Percentiles rank a stretch among this genome's conserved stretches.
Evolutionary conservation across 2,113 vertebrate species (phyloP).

Genomic region (Crocuta crocuta): DNA sequence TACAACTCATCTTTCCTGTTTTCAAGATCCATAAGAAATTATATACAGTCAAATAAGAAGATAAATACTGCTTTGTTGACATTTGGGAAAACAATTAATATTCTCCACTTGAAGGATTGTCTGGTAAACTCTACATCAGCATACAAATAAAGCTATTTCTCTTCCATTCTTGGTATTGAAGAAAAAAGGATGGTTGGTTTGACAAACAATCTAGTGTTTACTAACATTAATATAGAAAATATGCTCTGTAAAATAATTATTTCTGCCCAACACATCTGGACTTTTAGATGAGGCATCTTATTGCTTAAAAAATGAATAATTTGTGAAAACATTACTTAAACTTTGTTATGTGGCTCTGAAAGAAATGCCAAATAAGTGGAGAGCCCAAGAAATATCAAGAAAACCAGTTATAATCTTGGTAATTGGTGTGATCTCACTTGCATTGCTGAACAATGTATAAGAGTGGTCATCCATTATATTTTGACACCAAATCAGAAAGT

Average conservation of each 20-base stretch:
- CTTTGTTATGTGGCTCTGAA: background rate
- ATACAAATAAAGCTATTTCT: background rate
- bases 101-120: background rate
- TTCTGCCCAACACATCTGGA: background rate
- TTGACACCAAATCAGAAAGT: constrained; percentile 65
- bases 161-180: background rate
- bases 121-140: background rate
- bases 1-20: background rate
- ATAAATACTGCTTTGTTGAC: background rate
- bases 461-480: constrained; percentile 15
- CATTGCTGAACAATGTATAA: constrained; percentile 40
- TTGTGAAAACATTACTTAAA: constrained; percentile 22
- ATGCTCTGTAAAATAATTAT: background rate
- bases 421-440: constrained; percentile 81
- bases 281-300: background rate
- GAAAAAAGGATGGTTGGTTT: background rate
- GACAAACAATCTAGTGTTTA: background rate
- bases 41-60: background rate
- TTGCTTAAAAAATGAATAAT: constrained; percentile 31
- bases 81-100: background rate
- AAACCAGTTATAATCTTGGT: constrained; percentile 69
- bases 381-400: background rate
- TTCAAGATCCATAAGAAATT: background rate
- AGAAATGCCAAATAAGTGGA: background rate
- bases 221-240: background rate